phyloP scores from a whole-genome alignment of 2,888 invertebrate genomes.

The Tribolium freemani region DNA sequence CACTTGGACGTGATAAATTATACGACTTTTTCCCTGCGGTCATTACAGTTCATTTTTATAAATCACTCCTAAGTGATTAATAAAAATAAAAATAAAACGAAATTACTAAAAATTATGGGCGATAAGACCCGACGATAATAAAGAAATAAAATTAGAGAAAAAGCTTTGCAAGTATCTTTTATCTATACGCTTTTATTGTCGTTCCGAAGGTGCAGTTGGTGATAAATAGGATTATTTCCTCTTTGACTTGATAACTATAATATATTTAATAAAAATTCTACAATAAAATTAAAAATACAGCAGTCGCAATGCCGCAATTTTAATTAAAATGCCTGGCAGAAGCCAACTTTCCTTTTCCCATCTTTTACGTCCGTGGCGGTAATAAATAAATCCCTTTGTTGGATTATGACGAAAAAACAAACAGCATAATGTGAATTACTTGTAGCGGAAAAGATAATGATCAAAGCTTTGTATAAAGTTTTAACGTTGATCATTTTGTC shows the following conservation, averaged over 20 bases:
- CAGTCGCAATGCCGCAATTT: slow-evolving; percentile 5
- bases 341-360: slow-evolving; percentile 10
- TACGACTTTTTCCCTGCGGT: neutral
- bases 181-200: slow-evolving; percentile 38
- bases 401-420: slow-evolving; percentile 11
- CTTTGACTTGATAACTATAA: slow-evolving; percentile 17
- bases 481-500: slow-evolving; percentile 7
- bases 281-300: slow-evolving; percentile 4
- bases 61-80: slow-evolving; percentile 29
- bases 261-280: neutral
- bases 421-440: slow-evolving; percentile 20
- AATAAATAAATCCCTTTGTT: slow-evolving; percentile 26
- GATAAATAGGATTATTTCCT: slow-evolving; percentile 39
- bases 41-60: slow-evolving; percentile 10
- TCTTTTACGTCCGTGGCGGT: slow-evolving; percentile 5
- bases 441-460: slow-evolving; percentile 30
- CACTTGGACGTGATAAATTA: neutral
- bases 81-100: slow-evolving; percentile 36
- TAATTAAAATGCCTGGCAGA: slow-evolving; percentile 16
- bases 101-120: slow-evolving; percentile 37
- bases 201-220: slow-evolving; percentile 39
- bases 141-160: slow-evolving; percentile 39
- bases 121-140: slow-evolving; percentile 42
- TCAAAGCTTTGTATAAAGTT: slow-evolving; percentile 15
- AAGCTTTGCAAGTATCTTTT: slow-evolving; percentile 39